phyloP scores from a whole-genome alignment of 2,113 vertebrate genomes.

The Ceratotherium simum region DNA sequence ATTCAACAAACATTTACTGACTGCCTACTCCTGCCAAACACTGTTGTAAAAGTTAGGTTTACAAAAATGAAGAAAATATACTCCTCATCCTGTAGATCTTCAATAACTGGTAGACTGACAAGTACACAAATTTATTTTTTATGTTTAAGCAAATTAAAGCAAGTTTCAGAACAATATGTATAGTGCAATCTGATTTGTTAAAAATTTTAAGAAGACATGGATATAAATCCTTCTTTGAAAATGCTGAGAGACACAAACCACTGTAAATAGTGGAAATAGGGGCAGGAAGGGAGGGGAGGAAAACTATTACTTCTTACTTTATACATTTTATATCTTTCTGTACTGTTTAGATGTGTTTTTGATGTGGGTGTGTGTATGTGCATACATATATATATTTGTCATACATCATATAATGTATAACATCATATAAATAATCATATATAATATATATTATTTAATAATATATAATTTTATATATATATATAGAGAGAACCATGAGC shows the following conservation, averaged over 20 bases:
- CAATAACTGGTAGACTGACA: not conserved
- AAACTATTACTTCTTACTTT: not conserved
- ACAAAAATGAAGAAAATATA: not conserved
- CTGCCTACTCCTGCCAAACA: not conserved
- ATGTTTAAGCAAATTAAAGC: not conserved
- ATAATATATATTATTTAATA: not conserved
- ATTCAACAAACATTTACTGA: not conserved
- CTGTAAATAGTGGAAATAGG: not conserved
- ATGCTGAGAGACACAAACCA: not conserved
- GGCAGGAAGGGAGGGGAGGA: not conserved
- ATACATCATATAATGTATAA: too few relatives aligned
- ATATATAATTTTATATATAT: not conserved
- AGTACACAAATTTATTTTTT: not conserved
- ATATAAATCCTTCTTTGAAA: not conserved
- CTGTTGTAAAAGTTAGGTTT: not conserved
- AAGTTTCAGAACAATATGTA: not conserved
- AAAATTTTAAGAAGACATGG: not conserved
- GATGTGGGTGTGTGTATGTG: not conserved
- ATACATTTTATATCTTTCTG: not conserved
- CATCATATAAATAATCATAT: not conserved
- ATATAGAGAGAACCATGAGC: not conserved
- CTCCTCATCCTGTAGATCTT: not conserved
- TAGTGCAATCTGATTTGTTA: not conserved
- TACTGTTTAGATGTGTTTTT: not conserved
- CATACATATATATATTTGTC: not conserved